These are phyloP conservation scores for Linnaemya vulpina DNA, from an alignment of 2,888 invertebrate species.

Conservation along the genomic window DNA sequence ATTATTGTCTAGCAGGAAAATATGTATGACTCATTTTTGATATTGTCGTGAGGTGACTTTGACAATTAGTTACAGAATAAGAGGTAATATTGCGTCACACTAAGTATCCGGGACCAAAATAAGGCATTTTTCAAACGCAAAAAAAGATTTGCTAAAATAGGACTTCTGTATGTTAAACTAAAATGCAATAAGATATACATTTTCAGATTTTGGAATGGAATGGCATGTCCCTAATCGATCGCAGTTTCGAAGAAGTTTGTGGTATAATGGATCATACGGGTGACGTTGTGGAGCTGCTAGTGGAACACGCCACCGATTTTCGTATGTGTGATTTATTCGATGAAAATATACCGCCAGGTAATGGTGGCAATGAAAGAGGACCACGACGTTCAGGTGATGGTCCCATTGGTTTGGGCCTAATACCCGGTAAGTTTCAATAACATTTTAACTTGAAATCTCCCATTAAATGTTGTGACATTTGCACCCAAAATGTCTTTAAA, in stretches of 20 bases:
- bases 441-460: background rate
- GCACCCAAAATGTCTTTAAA: slow-evolving; percentile 56
- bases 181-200: background rate
- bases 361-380: slow-evolving; percentile 80
- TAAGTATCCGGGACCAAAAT: too few relatives aligned
- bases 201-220: slow-evolving; percentile 94
- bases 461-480: slow-evolving; percentile 62
- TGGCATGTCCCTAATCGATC: slow-evolving; percentile 93
- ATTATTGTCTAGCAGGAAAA: too few relatives aligned
- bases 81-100: too few relatives aligned
- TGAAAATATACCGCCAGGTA: slow-evolving; percentile 86
- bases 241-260: slow-evolving; percentile 96
- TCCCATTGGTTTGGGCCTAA: slow-evolving; percentile 81
- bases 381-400: slow-evolving; percentile 83
- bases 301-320: slow-evolving; percentile 91
- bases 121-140: too few relatives aligned
- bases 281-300: slow-evolving; percentile 92
- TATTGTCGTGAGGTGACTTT: too few relatives aligned
- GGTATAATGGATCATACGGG: slow-evolving; percentile 94
- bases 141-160: too few relatives aligned
- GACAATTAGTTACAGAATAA: too few relatives aligned
- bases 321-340: slow-evolving; percentile 88
- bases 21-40: too few relatives aligned
- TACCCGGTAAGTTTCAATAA: slow-evolving; percentile 81
- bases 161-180: background rate